phyloP scores from a whole-genome alignment of 2,113 vertebrate genomes.

The Phainopepla nitens region DNA sequence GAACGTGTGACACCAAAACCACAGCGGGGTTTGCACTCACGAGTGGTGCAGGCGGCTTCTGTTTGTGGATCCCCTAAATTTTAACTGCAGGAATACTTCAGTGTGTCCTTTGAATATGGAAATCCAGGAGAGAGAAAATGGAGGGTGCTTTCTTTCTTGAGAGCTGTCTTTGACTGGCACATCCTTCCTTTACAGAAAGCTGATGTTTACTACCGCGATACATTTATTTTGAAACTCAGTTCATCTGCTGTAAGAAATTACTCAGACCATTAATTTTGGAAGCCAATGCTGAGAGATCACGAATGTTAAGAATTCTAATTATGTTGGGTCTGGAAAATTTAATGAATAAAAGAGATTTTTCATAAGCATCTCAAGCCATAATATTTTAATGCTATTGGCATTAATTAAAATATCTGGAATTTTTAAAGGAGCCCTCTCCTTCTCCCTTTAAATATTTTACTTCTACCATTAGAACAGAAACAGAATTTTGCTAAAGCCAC shows the following conservation, averaged over 20 bases:
- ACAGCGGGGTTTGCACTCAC: background rate
- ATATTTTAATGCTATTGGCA: conserved; percentile 62
- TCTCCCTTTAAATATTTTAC: conserved; percentile 17
- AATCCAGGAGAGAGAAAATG: background rate
- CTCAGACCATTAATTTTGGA: conserved; percentile 65
- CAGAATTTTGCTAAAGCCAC: conserved; percentile 6
- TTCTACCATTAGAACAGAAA: background rate
- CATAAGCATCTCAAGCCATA: conserved; percentile 52
- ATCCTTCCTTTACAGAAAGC: background rate
- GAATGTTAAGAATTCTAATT: conserved; percentile 67
- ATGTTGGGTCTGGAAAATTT: conserved; percentile 55
- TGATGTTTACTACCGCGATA: conserved; percentile 25
- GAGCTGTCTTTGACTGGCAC: background rate
- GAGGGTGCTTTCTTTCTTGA: background rate
- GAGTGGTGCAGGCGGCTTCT: background rate
- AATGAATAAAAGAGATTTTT: conserved; percentile 64
- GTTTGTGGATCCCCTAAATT: background rate
- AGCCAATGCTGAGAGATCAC: conserved; percentile 54
- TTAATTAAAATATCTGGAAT: conserved; percentile 64
- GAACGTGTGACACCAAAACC: background rate
- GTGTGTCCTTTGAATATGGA: background rate
- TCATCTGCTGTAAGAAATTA: conserved; percentile 58
- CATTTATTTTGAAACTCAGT: conserved; percentile 31
- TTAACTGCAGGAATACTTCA: background rate
- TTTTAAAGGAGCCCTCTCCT: conserved; percentile 21